Percentiles rank a stretch among this genome's conserved stretches.
Conservation (phyloP, 1,140 invertebrate genomes). For the Drosophila suzukii region DNA sequence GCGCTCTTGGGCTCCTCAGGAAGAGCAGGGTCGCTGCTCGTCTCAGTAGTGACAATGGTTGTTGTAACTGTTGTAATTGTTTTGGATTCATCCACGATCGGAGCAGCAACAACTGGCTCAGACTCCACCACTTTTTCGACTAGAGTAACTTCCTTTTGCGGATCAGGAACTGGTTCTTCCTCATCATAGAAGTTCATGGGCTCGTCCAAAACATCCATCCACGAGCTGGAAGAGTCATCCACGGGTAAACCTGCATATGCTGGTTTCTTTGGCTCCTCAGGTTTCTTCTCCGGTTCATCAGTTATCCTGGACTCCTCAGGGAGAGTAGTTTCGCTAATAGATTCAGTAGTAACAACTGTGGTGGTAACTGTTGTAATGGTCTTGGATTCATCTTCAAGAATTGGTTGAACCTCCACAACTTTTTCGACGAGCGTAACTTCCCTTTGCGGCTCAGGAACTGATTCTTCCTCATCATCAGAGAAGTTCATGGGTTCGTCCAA, state of each 20-base stretch:
- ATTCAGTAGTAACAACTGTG: slow-evolving; percentile 13
- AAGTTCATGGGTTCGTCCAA: slow-evolving; percentile 77
- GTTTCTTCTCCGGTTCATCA: slow-evolving; percentile 2
- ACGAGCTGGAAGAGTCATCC: slow-evolving; percentile 84
- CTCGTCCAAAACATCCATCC: slow-evolving; percentile 86
- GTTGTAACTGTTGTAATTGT: slow-evolving; percentile 24
- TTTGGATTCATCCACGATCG: slow-evolving; percentile 15
- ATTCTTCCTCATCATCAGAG: background rate
- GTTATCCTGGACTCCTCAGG: slow-evolving; percentile 17
- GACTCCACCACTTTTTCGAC: background rate
- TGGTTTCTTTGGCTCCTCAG: slow-evolving; percentile 48
- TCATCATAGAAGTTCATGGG: slow-evolving; percentile 85
- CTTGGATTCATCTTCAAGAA: slow-evolving; percentile 2
- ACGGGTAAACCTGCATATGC: slow-evolving; percentile 85
- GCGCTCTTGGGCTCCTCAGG: slow-evolving; percentile 29
- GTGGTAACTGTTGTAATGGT: slow-evolving; percentile 1
- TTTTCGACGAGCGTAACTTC: slow-evolving; percentile 4
- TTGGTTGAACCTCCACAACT: background rate
- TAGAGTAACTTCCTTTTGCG: background rate
- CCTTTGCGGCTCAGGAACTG: background rate
- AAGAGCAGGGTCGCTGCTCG: background rate
- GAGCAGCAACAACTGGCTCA: background rate
- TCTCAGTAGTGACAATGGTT: slow-evolving; percentile 13
- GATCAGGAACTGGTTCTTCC: slow-evolving; percentile 18
- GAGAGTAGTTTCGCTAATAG: background rate